phyloP scores from a whole-genome alignment of 2,888 invertebrate genomes.

The Phalera bucephala region DNA sequence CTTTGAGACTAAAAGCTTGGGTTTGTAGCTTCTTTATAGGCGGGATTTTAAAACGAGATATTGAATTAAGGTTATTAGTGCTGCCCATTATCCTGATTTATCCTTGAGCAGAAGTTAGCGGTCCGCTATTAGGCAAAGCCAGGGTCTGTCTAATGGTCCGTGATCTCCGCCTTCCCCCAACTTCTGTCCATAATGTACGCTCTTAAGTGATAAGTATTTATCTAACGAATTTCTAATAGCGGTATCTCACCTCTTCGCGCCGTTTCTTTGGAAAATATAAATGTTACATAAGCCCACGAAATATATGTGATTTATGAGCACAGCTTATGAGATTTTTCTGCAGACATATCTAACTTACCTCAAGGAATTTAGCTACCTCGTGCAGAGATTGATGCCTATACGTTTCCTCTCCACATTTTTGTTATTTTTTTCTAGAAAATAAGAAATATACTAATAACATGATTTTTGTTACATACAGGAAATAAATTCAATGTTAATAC shows the following conservation, averaged over 20 bases:
- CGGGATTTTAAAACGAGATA: slow-evolving; percentile 20
- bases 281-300: slow-evolving; percentile 19
- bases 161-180: slow-evolving; percentile 38
- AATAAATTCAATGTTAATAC: too few species aligned
- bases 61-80: slow-evolving; percentile 36
- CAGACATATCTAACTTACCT: slow-evolving; percentile 27
- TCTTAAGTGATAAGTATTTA: slow-evolving; percentile 20
- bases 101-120: slow-evolving; percentile 41
- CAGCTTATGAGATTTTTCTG: slow-evolving; percentile 31
- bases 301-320: slow-evolving; percentile 29
- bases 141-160: slow-evolving; percentile 46
- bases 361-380: slow-evolving; percentile 18
- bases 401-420: slow-evolving; percentile 20
- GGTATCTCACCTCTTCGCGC: not conserved
- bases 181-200: slow-evolving; percentile 32
- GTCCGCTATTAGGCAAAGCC: slow-evolving; percentile 43
- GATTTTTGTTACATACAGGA: too few species aligned
- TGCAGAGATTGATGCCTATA: slow-evolving; percentile 21
- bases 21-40: not conserved
- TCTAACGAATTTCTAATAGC: slow-evolving; percentile 10
- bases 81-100: slow-evolving; percentile 41
- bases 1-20: not conserved
- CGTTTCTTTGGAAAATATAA: slow-evolving; percentile 15
- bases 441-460: too few species aligned
- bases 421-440: slow-evolving; percentile 7